A percentile compares a stretch with the other conserved stretches of the same genome.
phyloP scores from a whole-genome alignment of 2,113 vertebrate species.

The Rhinopomastus cyanomelas region DNA sequence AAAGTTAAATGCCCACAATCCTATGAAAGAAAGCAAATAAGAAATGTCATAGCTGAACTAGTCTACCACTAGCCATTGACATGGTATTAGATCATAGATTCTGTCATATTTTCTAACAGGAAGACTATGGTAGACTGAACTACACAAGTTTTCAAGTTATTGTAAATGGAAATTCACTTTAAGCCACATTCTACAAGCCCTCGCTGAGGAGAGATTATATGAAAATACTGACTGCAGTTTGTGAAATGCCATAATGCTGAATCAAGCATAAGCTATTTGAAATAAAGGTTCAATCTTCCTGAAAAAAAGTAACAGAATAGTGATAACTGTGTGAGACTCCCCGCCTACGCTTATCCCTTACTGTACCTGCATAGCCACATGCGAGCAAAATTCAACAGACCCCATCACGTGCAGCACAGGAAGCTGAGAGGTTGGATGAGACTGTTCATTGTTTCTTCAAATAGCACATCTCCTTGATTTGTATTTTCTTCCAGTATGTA shows the following conservation, averaged over 20 bases:
- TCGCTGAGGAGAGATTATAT: neutral
- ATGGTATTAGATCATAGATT: neutral
- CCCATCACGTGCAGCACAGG: neutral
- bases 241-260: neutral
- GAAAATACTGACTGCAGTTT: neutral
- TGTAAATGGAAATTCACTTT: neutral
- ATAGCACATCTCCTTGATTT: neutral
- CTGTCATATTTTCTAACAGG: neutral
- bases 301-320: neutral
- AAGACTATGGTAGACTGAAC: neutral
- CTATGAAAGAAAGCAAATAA: constrained; percentile 4
- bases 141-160: neutral
- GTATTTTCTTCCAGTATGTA: neutral
- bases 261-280: neutral
- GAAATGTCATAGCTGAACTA: constrained; percentile 8
- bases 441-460: neutral
- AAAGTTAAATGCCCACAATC: constrained; percentile 8
- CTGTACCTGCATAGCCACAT: no score
- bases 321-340: neutral
- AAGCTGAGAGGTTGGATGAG: neutral
- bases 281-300: neutral
- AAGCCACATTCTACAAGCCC: neutral
- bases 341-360: neutral
- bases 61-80: neutral
- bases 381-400: neutral